Evolutionary conservation across 1,140 invertebrate genomes (phyloP), one percentile per base, ranked within the genome.

Genomic region (Phthorimaea operculella): DNA sequence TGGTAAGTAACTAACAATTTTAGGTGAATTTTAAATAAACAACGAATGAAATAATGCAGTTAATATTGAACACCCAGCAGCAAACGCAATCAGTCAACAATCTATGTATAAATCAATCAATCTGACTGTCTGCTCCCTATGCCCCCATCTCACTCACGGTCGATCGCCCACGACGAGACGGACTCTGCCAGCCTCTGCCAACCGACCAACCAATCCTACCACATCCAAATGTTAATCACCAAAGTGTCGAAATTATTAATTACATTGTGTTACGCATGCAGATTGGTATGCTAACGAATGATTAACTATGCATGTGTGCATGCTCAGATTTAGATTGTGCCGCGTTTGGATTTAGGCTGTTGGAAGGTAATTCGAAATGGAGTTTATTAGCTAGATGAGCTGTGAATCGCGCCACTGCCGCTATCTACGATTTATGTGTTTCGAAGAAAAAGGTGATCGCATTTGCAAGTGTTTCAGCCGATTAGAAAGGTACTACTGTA

Each of bases 201-300:
- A 58, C 34, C 50, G 48, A 53, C 44, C 58, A 54, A 36, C 57
- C 57, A 57, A 70, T 63, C 64, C 62, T 51, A 54, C 60, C 64
- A 53, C 64, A 72, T 81, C 75, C 79, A 79, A 82, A 82, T 76
- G 76, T 78, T 81, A 79, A 81, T 81, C 65, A 73, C 63, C 59
- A 60, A 47, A 72, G 75, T 79, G 79, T 72, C 68, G 78, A 83
- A 83, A 83, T 84, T 80, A 84, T 83, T 84, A 83, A 84, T 83
- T 73, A 74, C 77, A 62, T 36, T 62, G 64, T 67, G 71, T 76
- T 76, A 78, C 70, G 71, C 68, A 82, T 82, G 79, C 78, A 83
- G 81, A 84, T 84, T 84, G 81, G 68, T 68, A 73, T 72, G 77
- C 74, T 76, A 76, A 78, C 75, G 72, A 81, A 79, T 79, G 74